These are phyloP conservation scores for Vidua chalybeata DNA, from an alignment of 2,113 vertebrate genomes.

Conservation along the genomic window DNA sequence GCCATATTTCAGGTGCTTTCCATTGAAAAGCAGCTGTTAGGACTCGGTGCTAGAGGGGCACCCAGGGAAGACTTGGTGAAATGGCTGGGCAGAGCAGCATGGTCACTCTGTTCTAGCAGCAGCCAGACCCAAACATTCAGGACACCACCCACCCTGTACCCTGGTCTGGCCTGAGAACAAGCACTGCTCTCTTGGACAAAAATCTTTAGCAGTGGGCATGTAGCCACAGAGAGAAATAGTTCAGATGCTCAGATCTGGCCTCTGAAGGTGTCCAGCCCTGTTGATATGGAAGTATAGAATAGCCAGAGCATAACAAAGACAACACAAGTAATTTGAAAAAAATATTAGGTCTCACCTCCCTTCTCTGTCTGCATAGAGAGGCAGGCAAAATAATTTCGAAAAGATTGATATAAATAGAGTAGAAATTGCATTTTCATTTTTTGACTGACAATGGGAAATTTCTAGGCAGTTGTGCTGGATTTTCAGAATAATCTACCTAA, in stretches of 20 bases:
- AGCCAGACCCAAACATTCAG: background rate
- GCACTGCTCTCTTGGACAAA: background rate
- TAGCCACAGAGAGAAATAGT: background rate
- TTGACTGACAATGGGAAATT: background rate
- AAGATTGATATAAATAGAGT: background rate
- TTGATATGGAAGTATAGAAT: background rate
- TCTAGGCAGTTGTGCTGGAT: background rate
- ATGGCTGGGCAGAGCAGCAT: fast-evolving
- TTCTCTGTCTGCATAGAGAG: background rate
- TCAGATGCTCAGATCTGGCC: background rate
- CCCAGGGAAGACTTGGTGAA: background rate
- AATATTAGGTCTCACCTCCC: background rate
- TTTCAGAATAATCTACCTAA: background rate
- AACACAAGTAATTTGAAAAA: background rate
- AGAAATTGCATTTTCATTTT: background rate
- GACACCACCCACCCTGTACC: fast-evolving
- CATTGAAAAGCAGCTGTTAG: background rate
- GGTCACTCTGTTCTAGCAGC: background rate
- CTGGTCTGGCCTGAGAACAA: background rate
- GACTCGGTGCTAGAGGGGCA: background rate
- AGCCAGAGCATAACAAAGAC: background rate
- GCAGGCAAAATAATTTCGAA: background rate
- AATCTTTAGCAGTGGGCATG: background rate
- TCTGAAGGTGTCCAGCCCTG: background rate
- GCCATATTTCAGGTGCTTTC: background rate